These are phyloP conservation scores for Danio choprae DNA, from an alignment of 2,797 vertebrate species.

Conservation along the genomic window DNA sequence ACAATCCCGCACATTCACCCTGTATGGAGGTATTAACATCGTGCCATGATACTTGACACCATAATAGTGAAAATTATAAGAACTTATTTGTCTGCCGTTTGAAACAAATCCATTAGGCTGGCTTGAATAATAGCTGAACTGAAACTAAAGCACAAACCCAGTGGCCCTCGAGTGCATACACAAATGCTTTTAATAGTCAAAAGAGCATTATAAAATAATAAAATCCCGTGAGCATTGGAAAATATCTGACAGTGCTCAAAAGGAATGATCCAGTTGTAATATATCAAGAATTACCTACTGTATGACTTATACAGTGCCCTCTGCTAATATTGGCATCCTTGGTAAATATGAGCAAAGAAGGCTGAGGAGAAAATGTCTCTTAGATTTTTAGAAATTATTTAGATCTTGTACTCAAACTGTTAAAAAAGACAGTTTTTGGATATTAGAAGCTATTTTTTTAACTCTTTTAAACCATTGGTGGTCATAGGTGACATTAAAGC, in stretches of 20 bases:
- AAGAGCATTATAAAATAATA: constrained; percentile 1
- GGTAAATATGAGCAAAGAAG: no score
- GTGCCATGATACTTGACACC: constrained; percentile 36
- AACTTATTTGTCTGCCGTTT: constrained; percentile 45
- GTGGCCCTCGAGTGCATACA: neutral
- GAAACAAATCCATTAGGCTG: constrained; percentile 43
- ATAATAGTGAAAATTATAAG: constrained; percentile 42
- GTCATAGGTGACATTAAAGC: no score
- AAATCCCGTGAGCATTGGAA: neutral
- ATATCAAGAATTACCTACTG: neutral
- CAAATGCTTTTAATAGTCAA: neutral
- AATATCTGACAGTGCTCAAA: neutral
- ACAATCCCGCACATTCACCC: constrained; percentile 36
- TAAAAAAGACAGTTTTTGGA: no score
- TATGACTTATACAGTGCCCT: neutral
- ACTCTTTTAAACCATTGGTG: no score
- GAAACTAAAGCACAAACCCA: neutral
- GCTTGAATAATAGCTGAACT: constrained; percentile 26
- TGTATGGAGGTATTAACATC: constrained; percentile 35
- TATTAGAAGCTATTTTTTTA: no score
- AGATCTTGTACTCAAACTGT: no score
- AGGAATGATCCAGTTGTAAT: neutral
- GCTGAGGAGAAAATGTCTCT: no score
- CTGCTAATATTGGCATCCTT: no score
- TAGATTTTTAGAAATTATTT: no score